These are phyloP conservation scores for Pegea sp. DNA, from an alignment of 23 tunicate genomes.

Conservation along the genomic window DNA sequence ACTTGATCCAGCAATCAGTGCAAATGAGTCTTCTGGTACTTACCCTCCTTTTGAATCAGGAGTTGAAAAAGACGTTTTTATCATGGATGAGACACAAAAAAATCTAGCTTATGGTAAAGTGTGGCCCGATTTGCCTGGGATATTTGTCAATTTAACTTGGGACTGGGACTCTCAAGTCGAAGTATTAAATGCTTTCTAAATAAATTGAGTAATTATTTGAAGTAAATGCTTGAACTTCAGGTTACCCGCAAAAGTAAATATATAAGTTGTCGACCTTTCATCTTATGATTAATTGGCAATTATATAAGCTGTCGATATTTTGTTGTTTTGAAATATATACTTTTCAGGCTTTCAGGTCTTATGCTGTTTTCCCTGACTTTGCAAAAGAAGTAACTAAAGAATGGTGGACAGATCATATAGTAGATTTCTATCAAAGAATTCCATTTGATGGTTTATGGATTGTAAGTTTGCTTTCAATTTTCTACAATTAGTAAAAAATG, in stretches of 20 bases:
- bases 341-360: conserved; percentile 45
- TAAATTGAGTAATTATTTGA: neutral
- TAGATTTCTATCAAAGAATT: conserved; percentile 42
- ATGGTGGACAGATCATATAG: conserved; percentile 75
- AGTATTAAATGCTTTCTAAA: conserved; percentile 4
- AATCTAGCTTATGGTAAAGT: conserved; percentile 85
- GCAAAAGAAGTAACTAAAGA: conserved; percentile 23
- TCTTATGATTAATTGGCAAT: too few species aligned
- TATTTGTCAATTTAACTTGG: conserved; percentile 38
- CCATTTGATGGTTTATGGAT: conserved; percentile 95
- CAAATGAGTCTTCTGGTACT: conserved; percentile 54
- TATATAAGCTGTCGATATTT: neutral
- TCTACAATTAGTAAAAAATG: too few species aligned
- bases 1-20: conserved; percentile 94
- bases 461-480: conserved; percentile 21
- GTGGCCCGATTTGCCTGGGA: conserved; percentile 91
- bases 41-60: conserved; percentile 77
- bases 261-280: conserved; percentile 1
- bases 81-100: conserved; percentile 1
- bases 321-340: neutral
- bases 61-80: conserved; percentile 41
- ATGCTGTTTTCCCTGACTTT: conserved; percentile 88
- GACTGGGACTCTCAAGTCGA: conserved; percentile 66
- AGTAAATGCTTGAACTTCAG: too few species aligned
- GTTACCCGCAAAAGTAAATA: conserved; percentile 1